These are phyloP conservation scores for Geodia barretti DNA, from an alignment of 37 sponge, comb jelly and placozoan species.

Conservation along the genomic window DNA sequence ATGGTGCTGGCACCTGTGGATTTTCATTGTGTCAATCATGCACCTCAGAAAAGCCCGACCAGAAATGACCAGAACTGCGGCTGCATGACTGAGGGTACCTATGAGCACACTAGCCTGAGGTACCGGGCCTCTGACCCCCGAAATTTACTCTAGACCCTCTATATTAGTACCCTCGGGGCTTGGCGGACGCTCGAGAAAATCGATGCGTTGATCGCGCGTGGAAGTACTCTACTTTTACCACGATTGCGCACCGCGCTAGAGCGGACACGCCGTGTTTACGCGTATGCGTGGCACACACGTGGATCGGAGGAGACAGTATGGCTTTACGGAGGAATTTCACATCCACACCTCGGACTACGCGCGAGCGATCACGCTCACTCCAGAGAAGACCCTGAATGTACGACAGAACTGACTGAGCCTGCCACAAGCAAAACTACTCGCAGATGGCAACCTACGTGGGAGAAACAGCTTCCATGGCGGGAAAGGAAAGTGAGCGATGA, in stretches of 20 bases:
- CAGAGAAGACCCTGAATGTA: not conserved
- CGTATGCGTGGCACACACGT: not conserved
- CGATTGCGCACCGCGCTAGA: not conserved
- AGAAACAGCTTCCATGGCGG: not conserved
- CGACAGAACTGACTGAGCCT: not conserved
- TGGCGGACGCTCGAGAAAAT: not conserved
- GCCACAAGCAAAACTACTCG: not conserved
- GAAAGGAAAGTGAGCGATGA: not conserved
- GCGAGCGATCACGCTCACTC: not conserved
- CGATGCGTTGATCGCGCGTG: no score
- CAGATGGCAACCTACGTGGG: not conserved
- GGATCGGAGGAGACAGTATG: not conserved
- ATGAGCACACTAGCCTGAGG: not conserved
- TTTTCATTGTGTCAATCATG: not conserved
- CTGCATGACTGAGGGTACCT: not conserved
- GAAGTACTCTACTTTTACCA: no score
- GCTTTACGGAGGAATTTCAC: not conserved
- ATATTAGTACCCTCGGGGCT: not conserved
- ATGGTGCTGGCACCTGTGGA: slow-evolving; percentile 2
- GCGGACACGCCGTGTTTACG: no score
- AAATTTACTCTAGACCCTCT: not conserved
- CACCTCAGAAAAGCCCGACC: slow-evolving; percentile 12
- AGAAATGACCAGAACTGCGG: slow-evolving; percentile 2
- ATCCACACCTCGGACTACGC: not conserved
- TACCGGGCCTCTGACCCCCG: not conserved